These are phyloP conservation scores for Lysandra coridon DNA, from an alignment of 2,888 invertebrate genomes.

Conservation along the genomic window DNA sequence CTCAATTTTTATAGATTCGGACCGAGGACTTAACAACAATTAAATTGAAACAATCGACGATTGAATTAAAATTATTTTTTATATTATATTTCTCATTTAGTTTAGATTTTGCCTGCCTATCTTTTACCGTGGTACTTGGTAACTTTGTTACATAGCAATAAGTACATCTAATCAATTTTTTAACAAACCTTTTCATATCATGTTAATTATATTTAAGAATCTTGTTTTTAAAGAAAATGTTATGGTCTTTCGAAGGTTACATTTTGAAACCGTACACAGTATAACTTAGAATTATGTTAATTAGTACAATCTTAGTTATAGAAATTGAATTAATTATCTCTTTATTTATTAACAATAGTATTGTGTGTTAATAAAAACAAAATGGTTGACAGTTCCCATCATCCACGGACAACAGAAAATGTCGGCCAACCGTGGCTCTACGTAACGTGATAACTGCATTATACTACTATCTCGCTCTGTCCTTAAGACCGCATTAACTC, in stretches of 20 bases:
- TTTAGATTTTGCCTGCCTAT: too few species aligned
- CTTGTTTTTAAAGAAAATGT: not conserved
- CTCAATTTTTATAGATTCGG: too few species aligned
- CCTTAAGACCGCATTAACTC: conserved; percentile 49
- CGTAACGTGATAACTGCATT: conserved; percentile 42
- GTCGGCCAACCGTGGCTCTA: conserved; percentile 35
- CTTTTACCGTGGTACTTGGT: too few species aligned
- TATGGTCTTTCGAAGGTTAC: not conserved
- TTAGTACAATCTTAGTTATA: not conserved
- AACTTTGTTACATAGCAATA: too few species aligned
- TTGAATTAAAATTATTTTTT: too few species aligned
- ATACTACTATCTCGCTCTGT: conserved; percentile 58
- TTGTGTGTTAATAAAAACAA: conserved; percentile 22
- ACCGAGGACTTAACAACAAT: too few species aligned
- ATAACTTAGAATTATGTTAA: not conserved
- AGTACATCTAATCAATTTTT: too few species aligned
- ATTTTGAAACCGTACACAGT: not conserved
- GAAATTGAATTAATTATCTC: conserved; percentile 13
- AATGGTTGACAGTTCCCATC: conserved; percentile 17
- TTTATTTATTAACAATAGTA: not conserved
- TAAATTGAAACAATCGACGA: too few species aligned
- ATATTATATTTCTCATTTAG: too few species aligned
- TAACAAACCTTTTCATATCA: too few species aligned
- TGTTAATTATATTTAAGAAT: not conserved
- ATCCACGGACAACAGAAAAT: conserved; percentile 1